phyloP scores from a whole-genome alignment of 2,888 invertebrate species.

The Cancer borealis region DNA sequence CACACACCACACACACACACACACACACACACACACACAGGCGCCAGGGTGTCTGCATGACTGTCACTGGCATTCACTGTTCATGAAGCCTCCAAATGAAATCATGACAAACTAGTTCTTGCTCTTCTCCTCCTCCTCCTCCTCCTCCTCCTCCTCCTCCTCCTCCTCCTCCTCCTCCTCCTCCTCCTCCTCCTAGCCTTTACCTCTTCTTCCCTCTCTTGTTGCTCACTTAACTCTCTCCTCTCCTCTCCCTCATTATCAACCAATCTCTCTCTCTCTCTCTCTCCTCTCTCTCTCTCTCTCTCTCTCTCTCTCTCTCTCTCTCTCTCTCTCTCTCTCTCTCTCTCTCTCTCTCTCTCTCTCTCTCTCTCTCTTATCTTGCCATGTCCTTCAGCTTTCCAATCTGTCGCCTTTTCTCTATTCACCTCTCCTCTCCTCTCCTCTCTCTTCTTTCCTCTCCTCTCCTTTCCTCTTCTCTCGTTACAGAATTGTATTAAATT shows the following conservation, averaged over 20 bases:
- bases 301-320: background rate
- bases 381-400: background rate
- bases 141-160: background rate
- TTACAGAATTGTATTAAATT: too few relatives aligned
- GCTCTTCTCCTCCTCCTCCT: constrained; percentile 25
- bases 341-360: background rate
- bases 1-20: background rate
- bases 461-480: too few relatives aligned
- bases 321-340: background rate
- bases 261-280: background rate
- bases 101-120: background rate
- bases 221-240: background rate
- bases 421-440: background rate
- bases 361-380: too few relatives aligned
- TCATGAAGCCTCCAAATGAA: background rate
- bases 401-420: background rate
- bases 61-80: background rate
- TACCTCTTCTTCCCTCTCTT: too few relatives aligned
- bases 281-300: background rate
- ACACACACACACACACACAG: background rate
- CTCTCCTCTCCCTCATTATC: background rate
- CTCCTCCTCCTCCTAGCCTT: too few relatives aligned
- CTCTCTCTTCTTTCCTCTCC: background rate
- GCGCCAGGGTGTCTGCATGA: background rate
- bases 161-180: background rate